A percentile compares a stretch with the other conserved stretches of the same genome.
Evolutionary conservation across 2,888 invertebrate genomes (phyloP).

Genomic region (Andrena bucephala): DNA sequence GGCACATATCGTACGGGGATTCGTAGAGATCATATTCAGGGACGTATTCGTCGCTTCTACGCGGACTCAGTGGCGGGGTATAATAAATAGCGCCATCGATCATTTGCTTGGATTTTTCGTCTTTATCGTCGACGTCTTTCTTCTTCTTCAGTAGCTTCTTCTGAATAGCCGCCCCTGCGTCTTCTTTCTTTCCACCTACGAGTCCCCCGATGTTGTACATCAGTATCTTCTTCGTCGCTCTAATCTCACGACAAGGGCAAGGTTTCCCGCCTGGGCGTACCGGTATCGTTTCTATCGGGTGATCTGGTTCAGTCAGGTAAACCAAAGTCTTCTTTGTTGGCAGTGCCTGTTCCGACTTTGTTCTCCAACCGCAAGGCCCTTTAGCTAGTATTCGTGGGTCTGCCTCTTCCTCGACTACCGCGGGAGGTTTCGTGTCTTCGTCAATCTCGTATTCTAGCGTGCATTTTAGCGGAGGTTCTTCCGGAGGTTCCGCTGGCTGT

Average conservation of each 20-base stretch:
- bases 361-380: slow-evolving; percentile 74
- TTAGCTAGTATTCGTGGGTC: slow-evolving; percentile 21
- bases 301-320: slow-evolving; percentile 72
- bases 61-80: slow-evolving; percentile 76
- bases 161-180: not conserved
- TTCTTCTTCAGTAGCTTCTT: slow-evolving; percentile 29
- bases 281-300: slow-evolving; percentile 70
- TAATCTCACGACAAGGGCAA: slow-evolving; percentile 79
- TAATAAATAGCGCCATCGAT: slow-evolving; percentile 76
- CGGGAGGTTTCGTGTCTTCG: slow-evolving; percentile 8
- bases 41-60: slow-evolving; percentile 79
- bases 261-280: slow-evolving; percentile 75
- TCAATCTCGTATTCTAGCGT: slow-evolving; percentile 19
- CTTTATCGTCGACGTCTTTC: slow-evolving; percentile 32
- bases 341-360: slow-evolving; percentile 74
- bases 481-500: slow-evolving; percentile 65
- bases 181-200: slow-evolving; percentile 40
- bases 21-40: slow-evolving; percentile 78
- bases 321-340: slow-evolving; percentile 74
- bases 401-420: not conserved
- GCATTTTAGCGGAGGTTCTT: slow-evolving; percentile 35
- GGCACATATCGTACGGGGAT: slow-evolving; percentile 72
- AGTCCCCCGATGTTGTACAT: slow-evolving; percentile 73
- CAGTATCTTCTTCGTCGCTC: slow-evolving; percentile 74
- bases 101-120: slow-evolving; percentile 53